Percentiles rank a stretch among this genome's conserved stretches.
Evolutionary conservation across 2,888 invertebrate genomes (phyloP).

Genomic region (Steinernema hermaphroditum): DNA sequence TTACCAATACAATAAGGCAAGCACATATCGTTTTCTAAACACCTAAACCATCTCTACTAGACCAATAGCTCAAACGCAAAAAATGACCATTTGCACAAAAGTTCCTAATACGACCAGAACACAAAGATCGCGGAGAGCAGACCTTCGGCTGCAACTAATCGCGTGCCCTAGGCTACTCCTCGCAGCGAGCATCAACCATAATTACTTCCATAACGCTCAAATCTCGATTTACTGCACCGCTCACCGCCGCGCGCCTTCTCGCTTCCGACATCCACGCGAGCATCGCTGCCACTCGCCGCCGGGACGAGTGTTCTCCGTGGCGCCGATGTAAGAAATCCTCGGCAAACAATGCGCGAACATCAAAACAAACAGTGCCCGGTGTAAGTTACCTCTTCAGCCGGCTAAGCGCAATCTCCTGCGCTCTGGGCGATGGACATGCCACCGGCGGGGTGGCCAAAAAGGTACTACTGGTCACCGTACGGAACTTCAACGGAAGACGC

Average conservation of each 20-base stretch:
- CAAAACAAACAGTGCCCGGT: slow-evolving; percentile 11
- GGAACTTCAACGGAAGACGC: too few relatives aligned
- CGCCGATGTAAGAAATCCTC: slow-evolving; percentile 17
- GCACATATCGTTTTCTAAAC: too few relatives aligned
- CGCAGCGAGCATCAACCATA: neutral
- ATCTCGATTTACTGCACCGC: neutral
- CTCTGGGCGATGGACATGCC: too few relatives aligned
- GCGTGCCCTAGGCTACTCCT: neutral
- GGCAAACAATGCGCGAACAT: slow-evolving; percentile 28
- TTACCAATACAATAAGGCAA: too few relatives aligned
- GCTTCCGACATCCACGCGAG: neutral
- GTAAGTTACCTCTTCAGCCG: neutral
- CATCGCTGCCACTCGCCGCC: neutral
- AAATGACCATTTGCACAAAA: neutral
- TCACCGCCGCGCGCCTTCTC: neutral
- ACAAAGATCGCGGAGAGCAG: too few relatives aligned
- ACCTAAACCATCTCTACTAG: too few relatives aligned
- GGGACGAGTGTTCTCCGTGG: neutral
- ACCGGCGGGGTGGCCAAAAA: too few relatives aligned
- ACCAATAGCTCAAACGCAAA: too few relatives aligned
- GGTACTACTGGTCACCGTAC: too few relatives aligned
- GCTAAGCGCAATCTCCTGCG: too few relatives aligned
- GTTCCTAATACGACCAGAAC: too few relatives aligned
- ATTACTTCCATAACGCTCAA: slow-evolving; percentile 8
- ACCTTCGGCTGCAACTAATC: neutral